phyloP scores from a whole-genome alignment of 1,140 invertebrate genomes.

The Acromyrmex heyeri region DNA sequence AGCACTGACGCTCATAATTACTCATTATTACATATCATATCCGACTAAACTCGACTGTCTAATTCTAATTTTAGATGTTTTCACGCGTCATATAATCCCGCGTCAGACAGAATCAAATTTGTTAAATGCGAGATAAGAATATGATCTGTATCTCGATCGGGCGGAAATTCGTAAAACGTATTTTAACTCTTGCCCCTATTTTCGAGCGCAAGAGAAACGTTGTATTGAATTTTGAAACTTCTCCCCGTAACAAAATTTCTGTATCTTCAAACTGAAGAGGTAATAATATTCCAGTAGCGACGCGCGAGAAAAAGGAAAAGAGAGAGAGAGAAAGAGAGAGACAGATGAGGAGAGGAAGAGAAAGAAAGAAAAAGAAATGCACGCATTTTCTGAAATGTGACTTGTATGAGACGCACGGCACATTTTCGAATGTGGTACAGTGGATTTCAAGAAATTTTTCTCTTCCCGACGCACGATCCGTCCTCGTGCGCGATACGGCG shows the following conservation, averaged over 20 bases:
- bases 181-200: not conserved
- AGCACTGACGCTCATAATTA: not conserved
- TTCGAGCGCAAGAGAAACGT: not conserved
- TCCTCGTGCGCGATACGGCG: not conserved
- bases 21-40: not conserved
- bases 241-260: not conserved
- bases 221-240: conserved; percentile 3
- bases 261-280: not conserved
- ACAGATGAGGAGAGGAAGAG: not conserved
- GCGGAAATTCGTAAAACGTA: not conserved
- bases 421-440: conserved; percentile 1
- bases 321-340: not conserved
- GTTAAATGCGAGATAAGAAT: conserved; percentile 18
- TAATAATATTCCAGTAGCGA: not conserved
- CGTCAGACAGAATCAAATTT: not conserved
- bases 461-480: not conserved
- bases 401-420: not conserved
- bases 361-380: not conserved
- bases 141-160: too few relatives aligned
- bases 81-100: not conserved
- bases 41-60: conserved; percentile 6
- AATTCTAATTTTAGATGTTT: conserved; percentile 8
- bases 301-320: not conserved
- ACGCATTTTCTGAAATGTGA: conserved; percentile 24
- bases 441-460: conserved; percentile 24